Conservation (phyloP, 2,797 vertebrate species). For the Phataginus tetradactyla region DNA sequence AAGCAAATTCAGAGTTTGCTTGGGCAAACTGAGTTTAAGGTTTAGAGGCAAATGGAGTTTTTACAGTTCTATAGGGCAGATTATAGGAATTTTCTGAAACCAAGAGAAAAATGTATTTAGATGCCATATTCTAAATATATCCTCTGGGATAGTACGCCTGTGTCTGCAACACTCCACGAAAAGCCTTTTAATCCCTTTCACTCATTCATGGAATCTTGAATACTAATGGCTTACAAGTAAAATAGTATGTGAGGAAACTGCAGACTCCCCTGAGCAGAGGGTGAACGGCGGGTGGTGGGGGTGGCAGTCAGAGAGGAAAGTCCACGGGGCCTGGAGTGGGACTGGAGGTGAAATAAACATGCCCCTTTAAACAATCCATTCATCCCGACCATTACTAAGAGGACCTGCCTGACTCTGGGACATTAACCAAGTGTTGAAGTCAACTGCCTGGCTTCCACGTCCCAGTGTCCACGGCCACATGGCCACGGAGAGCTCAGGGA, state of each 20-base stretch:
- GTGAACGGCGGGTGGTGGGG: fast-evolving
- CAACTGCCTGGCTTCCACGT: background rate
- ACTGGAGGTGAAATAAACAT: no score
- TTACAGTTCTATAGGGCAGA: background rate
- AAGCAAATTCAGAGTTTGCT: background rate
- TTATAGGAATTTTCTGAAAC: background rate
- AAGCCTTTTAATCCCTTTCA: background rate
- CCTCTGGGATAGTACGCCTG: background rate
- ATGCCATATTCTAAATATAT: background rate
- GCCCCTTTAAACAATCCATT: no score
- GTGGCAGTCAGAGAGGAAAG: no score
- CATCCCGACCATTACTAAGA: no score
- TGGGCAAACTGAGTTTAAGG: fast-evolving
- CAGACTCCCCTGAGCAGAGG: background rate
- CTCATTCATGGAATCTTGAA: no score
- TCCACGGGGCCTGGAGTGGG: fast-evolving
- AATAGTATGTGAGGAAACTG: fast-evolving
- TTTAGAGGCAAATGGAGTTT: background rate
- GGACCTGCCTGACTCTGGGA: background rate
- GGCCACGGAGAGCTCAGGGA: background rate
- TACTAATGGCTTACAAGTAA: background rate
- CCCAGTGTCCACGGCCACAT: fast-evolving
- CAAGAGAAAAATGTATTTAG: background rate
- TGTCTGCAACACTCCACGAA: no score
- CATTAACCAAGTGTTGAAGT: background rate